Conservation (phyloP, 2,888 invertebrate species). For the Hypomecis atomaria region DNA sequence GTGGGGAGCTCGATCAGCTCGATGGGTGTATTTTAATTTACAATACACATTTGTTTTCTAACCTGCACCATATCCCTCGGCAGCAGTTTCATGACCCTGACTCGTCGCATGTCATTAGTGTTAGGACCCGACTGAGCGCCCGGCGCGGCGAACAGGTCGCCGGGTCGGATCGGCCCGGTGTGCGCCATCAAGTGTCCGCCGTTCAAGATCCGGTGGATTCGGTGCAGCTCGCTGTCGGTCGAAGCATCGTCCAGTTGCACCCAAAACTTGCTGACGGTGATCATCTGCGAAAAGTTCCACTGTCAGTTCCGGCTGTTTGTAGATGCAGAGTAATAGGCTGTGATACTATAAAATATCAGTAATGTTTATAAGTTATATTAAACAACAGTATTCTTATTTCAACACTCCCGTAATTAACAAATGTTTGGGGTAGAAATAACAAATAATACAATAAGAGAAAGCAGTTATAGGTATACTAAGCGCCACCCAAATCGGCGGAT, state of each 20-base stretch:
- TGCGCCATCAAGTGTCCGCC: slow-evolving; percentile 50
- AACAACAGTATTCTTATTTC: no score
- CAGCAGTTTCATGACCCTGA: slow-evolving; percentile 71
- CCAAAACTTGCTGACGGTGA: slow-evolving; percentile 89
- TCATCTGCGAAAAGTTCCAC: slow-evolving; percentile 78
- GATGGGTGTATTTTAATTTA: no score
- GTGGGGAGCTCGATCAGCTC: slow-evolving; percentile 7
- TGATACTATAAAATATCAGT: no score
- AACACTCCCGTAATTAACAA: no score
- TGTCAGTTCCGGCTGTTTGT: no score
- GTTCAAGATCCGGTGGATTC: slow-evolving; percentile 52
- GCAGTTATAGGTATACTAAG: no score
- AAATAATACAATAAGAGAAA: no score
- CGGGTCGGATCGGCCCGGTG: slow-evolving; percentile 60
- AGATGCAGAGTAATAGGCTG: no score
- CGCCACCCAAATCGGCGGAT: no score
- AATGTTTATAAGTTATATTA: no score
- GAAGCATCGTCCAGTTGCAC: slow-evolving; percentile 83
- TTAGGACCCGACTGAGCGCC: slow-evolving; percentile 46
- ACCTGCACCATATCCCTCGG: slow-evolving; percentile 61
- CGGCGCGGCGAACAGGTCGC: slow-evolving; percentile 85
- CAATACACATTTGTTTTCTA: neutral
- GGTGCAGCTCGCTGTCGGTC: slow-evolving; percentile 55
- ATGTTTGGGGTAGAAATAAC: no score
- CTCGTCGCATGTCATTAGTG: slow-evolving; percentile 79